A percentile compares a stretch with the other conserved stretches of the same genome.
Conservation (phyloP, 2,888 invertebrate species). For the Ferrisia virgata region DNA sequence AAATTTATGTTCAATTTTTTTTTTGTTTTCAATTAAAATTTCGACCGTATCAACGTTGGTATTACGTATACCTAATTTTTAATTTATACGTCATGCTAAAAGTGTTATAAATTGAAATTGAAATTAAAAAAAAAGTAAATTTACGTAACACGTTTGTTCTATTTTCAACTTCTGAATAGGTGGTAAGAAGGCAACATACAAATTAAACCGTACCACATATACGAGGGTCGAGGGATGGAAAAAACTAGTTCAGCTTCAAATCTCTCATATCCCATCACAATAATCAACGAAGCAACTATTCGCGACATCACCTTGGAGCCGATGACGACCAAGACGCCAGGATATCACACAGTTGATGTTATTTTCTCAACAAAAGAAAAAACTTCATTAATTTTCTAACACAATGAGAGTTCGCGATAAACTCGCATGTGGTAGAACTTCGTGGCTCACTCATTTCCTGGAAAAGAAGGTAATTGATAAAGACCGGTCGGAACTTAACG, state of each 20-base stretch:
- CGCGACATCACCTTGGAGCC: neutral
- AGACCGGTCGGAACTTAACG: neutral
- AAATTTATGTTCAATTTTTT: neutral
- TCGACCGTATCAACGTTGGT: neutral
- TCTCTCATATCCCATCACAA: neutral
- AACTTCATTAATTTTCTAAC: neutral
- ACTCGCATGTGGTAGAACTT: neutral
- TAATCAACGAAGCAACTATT: neutral
- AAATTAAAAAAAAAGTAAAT: too few species aligned
- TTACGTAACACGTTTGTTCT: too few species aligned
- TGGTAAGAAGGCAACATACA: too few species aligned
- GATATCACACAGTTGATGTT: neutral
- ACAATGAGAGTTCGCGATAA: neutral
- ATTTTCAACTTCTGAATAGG: too few species aligned
- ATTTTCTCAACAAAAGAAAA: neutral
- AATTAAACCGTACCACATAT: too few species aligned
- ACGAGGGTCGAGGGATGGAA: too few species aligned
- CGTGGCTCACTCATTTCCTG: neutral
- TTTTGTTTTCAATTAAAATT: neutral
- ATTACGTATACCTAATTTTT: neutral
- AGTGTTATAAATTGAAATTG: neutral
- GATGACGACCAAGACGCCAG: too few species aligned
- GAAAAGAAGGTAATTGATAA: neutral
- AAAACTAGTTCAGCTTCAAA: too few species aligned
- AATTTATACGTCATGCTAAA: neutral